Base-by-base conservation (phyloP, 2,888 invertebrate species). In the Tenthredo notha region DNA sequence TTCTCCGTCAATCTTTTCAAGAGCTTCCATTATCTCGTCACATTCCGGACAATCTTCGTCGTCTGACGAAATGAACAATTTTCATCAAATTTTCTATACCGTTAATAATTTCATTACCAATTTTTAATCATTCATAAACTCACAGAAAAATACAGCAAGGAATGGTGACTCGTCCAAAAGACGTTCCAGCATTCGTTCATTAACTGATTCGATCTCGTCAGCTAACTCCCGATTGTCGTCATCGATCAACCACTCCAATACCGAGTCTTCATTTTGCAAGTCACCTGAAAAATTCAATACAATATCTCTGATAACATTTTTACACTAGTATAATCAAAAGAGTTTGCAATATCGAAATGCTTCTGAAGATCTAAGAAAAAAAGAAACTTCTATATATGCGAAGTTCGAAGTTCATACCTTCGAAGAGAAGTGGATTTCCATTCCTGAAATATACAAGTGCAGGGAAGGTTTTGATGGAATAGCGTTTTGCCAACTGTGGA, bases 1-100 rank as follows among this genome's bases (percentile, higher is more conserved):
- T 94, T 99, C 98, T 50, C 98, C 98, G 91, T 99, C 99, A 88
- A 99, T 98, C 92, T 98, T 97, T 94, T 99, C 99, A 65, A 99
- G 94, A 86, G 98, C 96, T 92, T 97, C 97, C 74, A 99, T 95
- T 84, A 98, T 98, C 92, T 98, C 98, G 88, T 97, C 96, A 91
- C 99, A 99, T 93, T 98, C 98, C 18, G 97, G 96, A 93, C 98
- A 98, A 91, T 98, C 97, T 89, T 97, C 97, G 90, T 98, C 98
- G 91, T 98, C 98, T 97, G 37, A 86, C 25, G 92, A 91, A 77
- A 84, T 33, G 18, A 77, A 80, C 72, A 4, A 43, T 54, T 33
- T 67, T 25, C 37, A 58, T 83, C 21, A 43, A 50, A 50, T 43
- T 10, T 7, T 43, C 74, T n/a, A 6, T 9, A 74, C 54, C 70